phyloP scores from a whole-genome alignment of 2,888 invertebrate genomes.

The Teleogryllus oceanicus region DNA sequence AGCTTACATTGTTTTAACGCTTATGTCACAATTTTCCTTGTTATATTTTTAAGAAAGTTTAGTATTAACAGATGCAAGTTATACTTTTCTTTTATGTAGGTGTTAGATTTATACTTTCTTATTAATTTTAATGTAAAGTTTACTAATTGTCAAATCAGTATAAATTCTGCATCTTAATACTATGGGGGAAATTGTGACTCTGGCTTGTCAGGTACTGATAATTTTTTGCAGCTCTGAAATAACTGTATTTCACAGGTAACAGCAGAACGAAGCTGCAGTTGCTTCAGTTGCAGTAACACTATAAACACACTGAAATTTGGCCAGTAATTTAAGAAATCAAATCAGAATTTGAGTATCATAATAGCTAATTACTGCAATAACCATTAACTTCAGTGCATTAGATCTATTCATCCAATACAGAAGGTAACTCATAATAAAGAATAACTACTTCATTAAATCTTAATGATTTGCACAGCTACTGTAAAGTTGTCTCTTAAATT shows the following conservation, averaged over 20 bases:
- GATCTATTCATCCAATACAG: neutral
- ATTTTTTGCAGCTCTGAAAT: conserved; percentile 18
- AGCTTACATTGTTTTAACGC: neutral
- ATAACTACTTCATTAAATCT: too few relatives aligned
- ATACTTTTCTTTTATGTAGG: too few relatives aligned
- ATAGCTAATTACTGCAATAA: too few relatives aligned
- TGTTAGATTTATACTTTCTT: too few relatives aligned
- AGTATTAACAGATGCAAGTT: too few relatives aligned
- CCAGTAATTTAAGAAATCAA: neutral
- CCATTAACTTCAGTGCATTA: neutral
- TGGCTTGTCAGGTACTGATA: neutral
- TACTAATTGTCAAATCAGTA: neutral
- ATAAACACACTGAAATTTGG: neutral
- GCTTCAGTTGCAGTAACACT: conserved; percentile 2
- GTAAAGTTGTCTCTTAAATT: neutral
- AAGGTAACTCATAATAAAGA: neutral
- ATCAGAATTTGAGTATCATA: neutral
- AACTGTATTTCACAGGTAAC: conserved; percentile 18
- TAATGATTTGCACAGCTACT: neutral
- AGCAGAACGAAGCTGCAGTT: conserved; percentile 8
- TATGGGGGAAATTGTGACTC: neutral
- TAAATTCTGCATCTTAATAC: neutral
- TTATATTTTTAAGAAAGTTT: too few relatives aligned
- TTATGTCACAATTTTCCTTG: neutral
- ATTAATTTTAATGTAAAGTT: neutral